Evolutionary conservation across 92 coral and sea anemone genomes (phyloP), one percentile per base, ranked within the genome.

Genomic region (Nematostella vectensis): DNA sequence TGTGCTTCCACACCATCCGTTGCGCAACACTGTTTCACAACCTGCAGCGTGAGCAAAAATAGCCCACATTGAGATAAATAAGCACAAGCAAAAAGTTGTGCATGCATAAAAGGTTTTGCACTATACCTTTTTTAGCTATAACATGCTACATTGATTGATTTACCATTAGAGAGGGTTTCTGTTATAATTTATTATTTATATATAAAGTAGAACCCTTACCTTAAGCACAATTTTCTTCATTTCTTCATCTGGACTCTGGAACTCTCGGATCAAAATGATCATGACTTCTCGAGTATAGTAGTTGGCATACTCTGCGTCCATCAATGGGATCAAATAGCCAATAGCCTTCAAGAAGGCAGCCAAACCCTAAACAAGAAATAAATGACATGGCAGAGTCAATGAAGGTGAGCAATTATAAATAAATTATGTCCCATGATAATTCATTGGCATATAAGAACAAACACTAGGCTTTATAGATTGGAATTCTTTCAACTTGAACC

Each of bases 171-270:
- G n/a, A n/a, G n/a, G n/a, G n/a, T n/a, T n/a, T n/a, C n/a, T n/a
- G n/a, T n/a, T n/a, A n/a, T n/a, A n/a, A n/a, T n/a, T n/a, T n/a
- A n/a, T n/a, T n/a, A n/a, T n/a, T n/a, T n/a, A n/a, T n/a, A n/a
- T n/a, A 33, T 33, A 6, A 33, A 33, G 40, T 15, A 33, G 6
- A 6, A 33, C 15, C 15, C 36, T 19, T 43, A 93, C 99, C 94
- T 93, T 93, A 22, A 93, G 70, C 28, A 93, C 99, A 59, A 93
- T 93, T 58, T 93, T 93, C 69, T 93, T 93, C 99, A 93, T 93
- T 55, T 93, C 99, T 52, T 93, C 99, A 31, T 93, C 99, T 70
- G 99, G 99, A 82, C 96, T 87, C 87, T 93, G 99, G 71, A 93
- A 93, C 76, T 93, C 99, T 67, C 99, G 99, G 57, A 93, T 93